Evolutionary conservation across 2,797 vertebrate genomes (phyloP).

Genomic region (Galago senegalensis): DNA sequence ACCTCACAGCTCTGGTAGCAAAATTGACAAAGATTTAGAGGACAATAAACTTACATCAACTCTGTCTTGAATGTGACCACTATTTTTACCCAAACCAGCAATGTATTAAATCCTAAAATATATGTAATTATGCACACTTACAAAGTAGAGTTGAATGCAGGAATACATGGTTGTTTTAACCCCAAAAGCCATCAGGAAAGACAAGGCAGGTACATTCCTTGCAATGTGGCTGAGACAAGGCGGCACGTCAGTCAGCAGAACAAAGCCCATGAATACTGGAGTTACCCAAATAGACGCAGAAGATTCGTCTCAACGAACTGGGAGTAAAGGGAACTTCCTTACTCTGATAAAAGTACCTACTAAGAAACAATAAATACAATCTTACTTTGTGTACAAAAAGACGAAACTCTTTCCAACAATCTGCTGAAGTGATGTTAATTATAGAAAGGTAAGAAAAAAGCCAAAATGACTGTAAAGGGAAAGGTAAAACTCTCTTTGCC

Average conservation of each 20-base stretch:
- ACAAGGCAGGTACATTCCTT: not conserved
- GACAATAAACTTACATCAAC: not conserved
- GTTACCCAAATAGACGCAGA: not conserved
- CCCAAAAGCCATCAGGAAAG: not conserved
- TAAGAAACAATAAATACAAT: not conserved
- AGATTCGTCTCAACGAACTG: not conserved
- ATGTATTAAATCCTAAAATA: not conserved
- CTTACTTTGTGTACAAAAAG: not conserved
- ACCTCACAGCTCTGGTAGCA: not conserved
- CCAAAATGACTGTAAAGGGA: not conserved
- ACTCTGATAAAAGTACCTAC: not conserved
- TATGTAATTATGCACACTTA: not conserved
- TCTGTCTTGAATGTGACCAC: not conserved
- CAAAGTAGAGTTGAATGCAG: not conserved
- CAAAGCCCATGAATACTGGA: not conserved
- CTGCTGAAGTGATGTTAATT: not conserved
- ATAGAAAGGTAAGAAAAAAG: not conserved
- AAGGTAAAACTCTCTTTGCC: not conserved
- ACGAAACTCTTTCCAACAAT: not conserved
- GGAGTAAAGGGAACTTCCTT: not conserved
- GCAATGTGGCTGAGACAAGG: not conserved
- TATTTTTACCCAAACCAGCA: not conserved
- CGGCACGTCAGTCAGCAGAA: not conserved
- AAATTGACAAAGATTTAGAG: not conserved
- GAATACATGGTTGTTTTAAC: not conserved